A percentile compares a stretch with the other conserved stretches of the same genome.
phyloP scores from a whole-genome alignment of 2,888 invertebrate species.

The Oscheius onirici region DNA sequence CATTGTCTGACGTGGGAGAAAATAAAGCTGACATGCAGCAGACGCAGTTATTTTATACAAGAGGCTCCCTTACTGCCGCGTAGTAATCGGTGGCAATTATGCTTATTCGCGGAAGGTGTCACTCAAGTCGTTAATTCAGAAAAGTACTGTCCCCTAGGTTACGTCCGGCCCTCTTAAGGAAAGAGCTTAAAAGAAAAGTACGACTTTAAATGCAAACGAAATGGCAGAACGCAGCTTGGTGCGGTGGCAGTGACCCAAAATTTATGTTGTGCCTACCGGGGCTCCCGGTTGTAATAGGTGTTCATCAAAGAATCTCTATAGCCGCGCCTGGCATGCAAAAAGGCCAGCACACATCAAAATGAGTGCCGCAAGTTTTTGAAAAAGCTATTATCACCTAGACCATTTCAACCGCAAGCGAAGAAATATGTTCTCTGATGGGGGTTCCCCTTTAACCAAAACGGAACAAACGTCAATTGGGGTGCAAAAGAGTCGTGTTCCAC shows the following conservation, averaged over 20 bases:
- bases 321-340: constrained; percentile 27
- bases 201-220: neutral
- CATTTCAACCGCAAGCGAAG: too few relatives aligned
- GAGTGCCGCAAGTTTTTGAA: constrained; percentile 1
- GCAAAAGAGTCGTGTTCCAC: too few relatives aligned
- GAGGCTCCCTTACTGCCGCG: neutral
- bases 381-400: neutral
- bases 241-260: constrained; percentile 27
- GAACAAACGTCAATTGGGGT: too few relatives aligned
- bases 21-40: neutral
- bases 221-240: neutral
- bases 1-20: neutral
- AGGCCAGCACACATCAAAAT: constrained; percentile 11
- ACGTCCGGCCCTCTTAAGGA: neutral
- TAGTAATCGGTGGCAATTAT: constrained; percentile 29
- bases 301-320: constrained; percentile 28
- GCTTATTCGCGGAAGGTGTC: constrained; percentile 31
- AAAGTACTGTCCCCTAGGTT: constrained; percentile 12
- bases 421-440: too few relatives aligned
- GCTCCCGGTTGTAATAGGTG: constrained; percentile 28
- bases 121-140: constrained; percentile 26
- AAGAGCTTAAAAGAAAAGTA: neutral
- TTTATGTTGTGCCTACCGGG: constrained; percentile 29
- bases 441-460: too few relatives aligned
- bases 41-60: constrained; percentile 2